phyloP scores from a whole-genome alignment of 2,888 invertebrate genomes.

The Rotaria magnacalcarata region DNA sequence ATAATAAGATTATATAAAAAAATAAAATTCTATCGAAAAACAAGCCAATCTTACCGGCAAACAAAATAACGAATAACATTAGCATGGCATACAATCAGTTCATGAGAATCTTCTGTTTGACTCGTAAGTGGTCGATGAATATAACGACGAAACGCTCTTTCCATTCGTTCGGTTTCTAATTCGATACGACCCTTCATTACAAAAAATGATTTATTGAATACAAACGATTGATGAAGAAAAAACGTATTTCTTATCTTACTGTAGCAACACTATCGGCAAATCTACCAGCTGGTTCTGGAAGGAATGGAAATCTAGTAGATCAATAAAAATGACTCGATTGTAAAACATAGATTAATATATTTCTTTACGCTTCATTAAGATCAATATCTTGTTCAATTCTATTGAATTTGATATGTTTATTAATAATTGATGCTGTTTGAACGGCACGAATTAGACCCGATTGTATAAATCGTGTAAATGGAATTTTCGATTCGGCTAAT shows the following conservation, averaged over 20 bases:
- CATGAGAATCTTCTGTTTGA: constrained; percentile 77
- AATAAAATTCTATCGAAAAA: not conserved
- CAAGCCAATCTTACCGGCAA: constrained; percentile 54
- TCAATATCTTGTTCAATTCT: constrained; percentile 35
- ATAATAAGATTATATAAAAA: not conserved
- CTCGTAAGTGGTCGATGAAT: constrained; percentile 78
- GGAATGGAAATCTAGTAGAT: not conserved
- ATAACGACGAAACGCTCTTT: constrained; percentile 86
- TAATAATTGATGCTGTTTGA: constrained; percentile 15
- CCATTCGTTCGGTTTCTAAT: constrained; percentile 85
- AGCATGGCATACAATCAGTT: constrained; percentile 88
- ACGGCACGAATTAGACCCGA: constrained; percentile 28
- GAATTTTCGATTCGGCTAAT: constrained; percentile 57
- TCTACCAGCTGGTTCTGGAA: not conserved
- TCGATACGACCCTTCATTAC: constrained; percentile 64
- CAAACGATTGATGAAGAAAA: constrained; percentile 47
- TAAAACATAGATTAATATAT: not conserved
- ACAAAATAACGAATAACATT: constrained; percentile 83
- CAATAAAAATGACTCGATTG: not conserved
- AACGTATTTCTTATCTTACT: not conserved
- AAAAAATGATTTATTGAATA: not conserved
- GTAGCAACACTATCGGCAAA: not conserved
- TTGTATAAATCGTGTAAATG: constrained; percentile 32
- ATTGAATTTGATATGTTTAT: not conserved
- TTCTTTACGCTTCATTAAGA: constrained; percentile 3